phyloP scores from a whole-genome alignment of 2,797 vertebrate genomes.

The Momotus momota region DNA sequence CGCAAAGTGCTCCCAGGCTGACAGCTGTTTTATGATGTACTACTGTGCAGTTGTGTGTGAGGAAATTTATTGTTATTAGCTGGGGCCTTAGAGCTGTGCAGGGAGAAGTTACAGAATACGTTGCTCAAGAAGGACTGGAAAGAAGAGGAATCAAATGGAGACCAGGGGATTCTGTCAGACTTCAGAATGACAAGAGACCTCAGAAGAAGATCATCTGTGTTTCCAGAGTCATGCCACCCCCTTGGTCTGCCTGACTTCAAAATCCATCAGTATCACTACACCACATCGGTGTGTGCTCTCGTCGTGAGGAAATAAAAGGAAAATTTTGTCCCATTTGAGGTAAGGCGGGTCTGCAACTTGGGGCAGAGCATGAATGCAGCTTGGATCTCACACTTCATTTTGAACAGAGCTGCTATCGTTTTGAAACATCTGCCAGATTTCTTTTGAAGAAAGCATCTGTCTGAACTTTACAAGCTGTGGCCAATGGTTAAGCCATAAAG shows the following conservation, averaged over 20 bases:
- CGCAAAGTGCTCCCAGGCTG: background rate
- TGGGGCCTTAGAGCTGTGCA: background rate
- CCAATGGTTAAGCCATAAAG: background rate
- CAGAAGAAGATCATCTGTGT: background rate
- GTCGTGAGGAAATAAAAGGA: background rate
- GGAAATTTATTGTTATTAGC: background rate
- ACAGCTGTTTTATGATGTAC: accelerated
- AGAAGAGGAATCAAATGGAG: background rate
- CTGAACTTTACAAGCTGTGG: background rate
- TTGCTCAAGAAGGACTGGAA: background rate
- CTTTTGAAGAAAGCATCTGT: background rate
- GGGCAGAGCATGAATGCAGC: background rate
- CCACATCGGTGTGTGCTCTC: background rate
- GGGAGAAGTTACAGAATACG: background rate
- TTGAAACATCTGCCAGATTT: background rate
- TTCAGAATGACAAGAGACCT: background rate
- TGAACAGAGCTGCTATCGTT: background rate
- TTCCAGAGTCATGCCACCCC: background rate
- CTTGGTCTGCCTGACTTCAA: background rate
- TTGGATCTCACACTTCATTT: background rate
- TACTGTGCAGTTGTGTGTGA: background rate
- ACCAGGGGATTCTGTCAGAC: background rate
- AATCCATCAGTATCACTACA: background rate
- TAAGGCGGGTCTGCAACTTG: accelerated
- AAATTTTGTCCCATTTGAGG: background rate